Evolutionary conservation across 2,888 invertebrate species (phyloP), one percentile per base, ranked within the genome.

Genomic region (Macaria notata): DNA sequence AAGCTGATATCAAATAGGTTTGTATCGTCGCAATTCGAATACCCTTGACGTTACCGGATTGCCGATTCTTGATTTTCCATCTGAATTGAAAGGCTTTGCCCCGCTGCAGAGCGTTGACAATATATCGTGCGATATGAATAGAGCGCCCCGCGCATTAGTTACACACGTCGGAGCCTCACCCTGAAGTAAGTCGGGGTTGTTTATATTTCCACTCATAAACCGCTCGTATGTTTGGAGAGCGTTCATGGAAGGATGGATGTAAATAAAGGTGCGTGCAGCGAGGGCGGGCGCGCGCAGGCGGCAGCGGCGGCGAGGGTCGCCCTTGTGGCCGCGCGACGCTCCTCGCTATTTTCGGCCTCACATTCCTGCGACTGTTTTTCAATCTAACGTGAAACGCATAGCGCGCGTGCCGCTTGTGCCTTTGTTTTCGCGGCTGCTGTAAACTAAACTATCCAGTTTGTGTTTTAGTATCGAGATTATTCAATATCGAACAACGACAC

Each of bases 301-400:
- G 59, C 61, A 69, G 64, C 71, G 71, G 69, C 61, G 70, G 72
- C 70, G 84, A 84, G 82, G 86, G 84, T 84, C 84, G 88, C 87
- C 89, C 89, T 88, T 90, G 88, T 79, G 81, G 81, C 78, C 79
- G 79, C 88, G 79, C 83, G 83, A 84, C 86, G 87, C 86, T 88
- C 79, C 85, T 83, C 78, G 88, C 90, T 91, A 91, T 91, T 91
- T 91, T 88, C 80, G 85, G 87, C 86, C 80, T 83, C 86, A 80
- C 89, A 90, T 91, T 90, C 90, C 90, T 84, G 73, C 84, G 81
- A 84, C 83, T 89, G 89, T 87, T 89, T 90, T 91, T 85, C 88
- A 88, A 88, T 88, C 88, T 86, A 88, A 89, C 86, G 88, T 87
- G 87, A 81, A 89, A 86, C 87, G 81, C 80, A 85, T 81, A 84